Conservation (phyloP, 2,888 invertebrate species). For the Polyommatus icarus region DNA sequence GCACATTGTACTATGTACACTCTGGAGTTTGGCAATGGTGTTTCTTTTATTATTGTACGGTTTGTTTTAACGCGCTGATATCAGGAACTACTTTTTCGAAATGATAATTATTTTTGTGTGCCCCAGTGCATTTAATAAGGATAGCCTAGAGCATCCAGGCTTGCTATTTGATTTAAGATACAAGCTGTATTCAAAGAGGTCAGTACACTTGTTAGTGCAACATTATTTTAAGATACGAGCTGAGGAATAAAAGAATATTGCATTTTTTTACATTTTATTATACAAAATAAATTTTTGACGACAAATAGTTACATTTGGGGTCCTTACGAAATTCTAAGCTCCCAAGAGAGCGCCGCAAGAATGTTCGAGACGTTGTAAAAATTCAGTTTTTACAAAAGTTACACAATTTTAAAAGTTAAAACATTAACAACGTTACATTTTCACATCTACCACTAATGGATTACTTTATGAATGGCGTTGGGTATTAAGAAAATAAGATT, state of each 20-base stretch:
- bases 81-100: too few species aligned
- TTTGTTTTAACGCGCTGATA: too few species aligned
- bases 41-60: too few species aligned
- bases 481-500: slow-evolving; percentile 64
- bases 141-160: too few species aligned
- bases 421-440: slow-evolving; percentile 82
- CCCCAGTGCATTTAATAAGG: too few species aligned
- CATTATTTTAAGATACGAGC: background rate
- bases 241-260: slow-evolving; percentile 22
- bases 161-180: too few species aligned
- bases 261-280: slow-evolving; percentile 76
- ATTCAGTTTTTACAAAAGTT: slow-evolving; percentile 85
- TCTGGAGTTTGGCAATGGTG: too few species aligned
- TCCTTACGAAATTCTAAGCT: slow-evolving; percentile 71
- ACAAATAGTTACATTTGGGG: slow-evolving; percentile 80
- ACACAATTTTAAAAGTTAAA: slow-evolving; percentile 80
- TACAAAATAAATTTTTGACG: slow-evolving; percentile 82
- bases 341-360: slow-evolving; percentile 72
- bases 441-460: slow-evolving; percentile 77
- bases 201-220: too few species aligned
- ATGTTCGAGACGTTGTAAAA: slow-evolving; percentile 86
- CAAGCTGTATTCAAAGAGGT: too few species aligned
- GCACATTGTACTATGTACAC: too few species aligned
- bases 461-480: slow-evolving; percentile 69
- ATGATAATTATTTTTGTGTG: too few species aligned